Percentiles rank a stretch among this genome's conserved stretches.
Evolutionary conservation across 2,797 vertebrate species (phyloP).

Genomic region (Prunella strophiata): DNA sequence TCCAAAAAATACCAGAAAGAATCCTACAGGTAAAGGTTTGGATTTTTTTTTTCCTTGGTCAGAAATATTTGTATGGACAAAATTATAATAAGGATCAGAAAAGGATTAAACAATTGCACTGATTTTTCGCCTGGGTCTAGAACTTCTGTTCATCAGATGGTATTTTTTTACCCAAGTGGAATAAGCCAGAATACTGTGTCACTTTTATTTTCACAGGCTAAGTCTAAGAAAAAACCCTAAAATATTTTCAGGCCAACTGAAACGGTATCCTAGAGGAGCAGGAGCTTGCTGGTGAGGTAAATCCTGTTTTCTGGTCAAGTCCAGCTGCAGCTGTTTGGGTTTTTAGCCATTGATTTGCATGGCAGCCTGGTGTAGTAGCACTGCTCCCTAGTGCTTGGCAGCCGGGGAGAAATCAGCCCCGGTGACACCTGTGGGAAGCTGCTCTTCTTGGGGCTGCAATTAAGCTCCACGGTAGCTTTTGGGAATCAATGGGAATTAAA

Average conservation of each 20-base stretch:
- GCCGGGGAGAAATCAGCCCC: background rate
- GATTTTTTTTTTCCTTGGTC: background rate
- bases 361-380: background rate
- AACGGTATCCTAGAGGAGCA: background rate
- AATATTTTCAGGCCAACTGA: background rate
- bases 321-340: conserved; percentile 15
- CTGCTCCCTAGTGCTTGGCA: conserved; percentile 29
- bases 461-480: conserved; percentile 24
- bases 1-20: background rate
- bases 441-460: conserved; percentile 10
- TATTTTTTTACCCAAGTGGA: background rate
- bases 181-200: background rate
- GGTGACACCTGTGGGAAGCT: background rate
- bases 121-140: background rate
- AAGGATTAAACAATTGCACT: background rate
- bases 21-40: background rate
- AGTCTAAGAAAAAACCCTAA: background rate
- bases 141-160: background rate
- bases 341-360: conserved; percentile 32
- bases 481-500: conserved; percentile 64
- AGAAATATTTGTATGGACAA: background rate
- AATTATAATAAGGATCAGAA: background rate
- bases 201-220: background rate
- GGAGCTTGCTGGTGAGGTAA: background rate
- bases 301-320: background rate